Evolutionary conservation across 2,888 invertebrate genomes (phyloP).

Genomic region (Trichopoda pennipes): DNA sequence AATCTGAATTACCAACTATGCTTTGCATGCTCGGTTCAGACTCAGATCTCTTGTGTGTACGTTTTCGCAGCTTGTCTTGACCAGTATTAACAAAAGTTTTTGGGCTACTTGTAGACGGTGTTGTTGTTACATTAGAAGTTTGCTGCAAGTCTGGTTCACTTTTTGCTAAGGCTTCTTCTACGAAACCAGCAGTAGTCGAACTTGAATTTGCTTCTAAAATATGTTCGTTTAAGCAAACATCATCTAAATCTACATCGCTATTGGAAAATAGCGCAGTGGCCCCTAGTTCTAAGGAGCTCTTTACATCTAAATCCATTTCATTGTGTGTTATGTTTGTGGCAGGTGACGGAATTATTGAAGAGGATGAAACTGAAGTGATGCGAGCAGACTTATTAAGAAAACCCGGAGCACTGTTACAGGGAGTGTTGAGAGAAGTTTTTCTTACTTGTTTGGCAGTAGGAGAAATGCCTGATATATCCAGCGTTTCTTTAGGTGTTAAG

Average conservation of each 20-base stretch:
- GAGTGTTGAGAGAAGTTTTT: slow-evolving; percentile 78
- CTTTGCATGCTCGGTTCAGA: slow-evolving; percentile 80
- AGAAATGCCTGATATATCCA: slow-evolving; percentile 63
- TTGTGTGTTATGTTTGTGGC: slow-evolving; percentile 74
- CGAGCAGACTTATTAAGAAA: slow-evolving; percentile 56
- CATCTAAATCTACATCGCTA: slow-evolving; percentile 91
- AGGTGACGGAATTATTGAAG: slow-evolving; percentile 78
- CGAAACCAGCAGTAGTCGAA: slow-evolving; percentile 72
- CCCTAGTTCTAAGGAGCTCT: slow-evolving; percentile 82
- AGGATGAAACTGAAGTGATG: slow-evolving; percentile 6
- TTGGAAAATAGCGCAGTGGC: slow-evolving; percentile 92
- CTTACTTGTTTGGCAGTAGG: slow-evolving; percentile 73
- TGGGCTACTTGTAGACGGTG: slow-evolving; percentile 45
- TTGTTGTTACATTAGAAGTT: slow-evolving; percentile 51
- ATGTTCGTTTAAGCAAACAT: slow-evolving; percentile 90
- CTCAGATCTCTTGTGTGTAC: slow-evolving; percentile 80
- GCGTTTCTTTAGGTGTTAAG: slow-evolving; percentile 61
- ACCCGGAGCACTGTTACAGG: slow-evolving; percentile 53
- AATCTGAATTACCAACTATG: slow-evolving; percentile 70
- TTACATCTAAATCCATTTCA: slow-evolving; percentile 76
- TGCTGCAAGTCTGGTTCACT: slow-evolving; percentile 80
- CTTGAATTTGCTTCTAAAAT: slow-evolving; percentile 80
- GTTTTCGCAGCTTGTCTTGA: slow-evolving; percentile 71
- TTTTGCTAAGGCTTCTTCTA: slow-evolving; percentile 78
- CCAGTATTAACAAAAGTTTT: slow-evolving; percentile 50